Percentiles rank a stretch among this genome's conserved stretches.
Conservation (phyloP, 2,888 invertebrate genomes). For the Latrodectus elegans region DNA sequence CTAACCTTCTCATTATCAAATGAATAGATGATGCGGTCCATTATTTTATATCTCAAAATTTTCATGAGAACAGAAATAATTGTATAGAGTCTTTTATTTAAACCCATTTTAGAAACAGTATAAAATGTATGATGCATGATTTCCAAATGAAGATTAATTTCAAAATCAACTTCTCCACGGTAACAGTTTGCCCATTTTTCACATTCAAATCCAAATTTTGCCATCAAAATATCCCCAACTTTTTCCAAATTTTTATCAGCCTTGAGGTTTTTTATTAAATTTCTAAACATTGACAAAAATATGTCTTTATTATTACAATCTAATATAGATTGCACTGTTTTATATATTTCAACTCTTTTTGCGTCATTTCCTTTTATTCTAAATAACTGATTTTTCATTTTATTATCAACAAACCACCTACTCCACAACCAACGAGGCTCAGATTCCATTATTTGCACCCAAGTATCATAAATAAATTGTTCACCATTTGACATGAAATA, state of each 20-base stretch:
- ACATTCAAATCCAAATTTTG: background rate
- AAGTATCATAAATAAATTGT: background rate
- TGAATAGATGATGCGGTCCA: constrained; percentile 31
- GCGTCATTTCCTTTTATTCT: background rate
- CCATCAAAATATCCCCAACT: background rate
- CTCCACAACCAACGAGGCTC: background rate
- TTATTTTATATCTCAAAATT: constrained; percentile 49
- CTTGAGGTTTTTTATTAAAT: background rate
- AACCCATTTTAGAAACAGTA: background rate
- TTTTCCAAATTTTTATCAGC: background rate
- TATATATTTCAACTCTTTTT: background rate
- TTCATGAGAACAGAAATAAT: constrained; percentile 57
- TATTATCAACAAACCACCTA: background rate
- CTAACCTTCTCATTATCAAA: constrained; percentile 52
- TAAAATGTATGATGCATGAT: background rate
- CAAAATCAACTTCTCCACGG: background rate
- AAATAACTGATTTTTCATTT: background rate
- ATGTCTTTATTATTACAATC: background rate
- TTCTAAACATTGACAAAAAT: background rate
- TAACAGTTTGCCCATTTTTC: background rate
- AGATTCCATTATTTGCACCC: background rate
- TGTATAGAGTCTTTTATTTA: too few species aligned
- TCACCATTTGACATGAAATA: background rate
- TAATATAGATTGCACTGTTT: background rate
- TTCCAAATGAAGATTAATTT: background rate